phyloP scores from a whole-genome alignment of 2,797 vertebrate species.

The Rhinichthys osculus region DNA sequence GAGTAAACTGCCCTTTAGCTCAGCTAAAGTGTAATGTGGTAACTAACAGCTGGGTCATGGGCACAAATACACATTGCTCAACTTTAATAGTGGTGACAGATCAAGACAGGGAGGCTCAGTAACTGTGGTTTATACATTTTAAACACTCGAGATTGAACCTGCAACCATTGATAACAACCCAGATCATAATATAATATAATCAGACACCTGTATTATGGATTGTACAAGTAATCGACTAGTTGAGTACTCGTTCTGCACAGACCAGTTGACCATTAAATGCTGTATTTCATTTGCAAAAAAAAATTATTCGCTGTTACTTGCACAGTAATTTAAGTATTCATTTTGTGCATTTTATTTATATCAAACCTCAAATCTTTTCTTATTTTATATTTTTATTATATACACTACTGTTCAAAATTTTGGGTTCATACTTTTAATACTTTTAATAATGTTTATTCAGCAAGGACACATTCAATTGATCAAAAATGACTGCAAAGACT shows the following conservation, averaged over 20 bases:
- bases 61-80: slow-evolving; percentile 1
- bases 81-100: background rate
- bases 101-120: background rate
- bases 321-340: background rate
- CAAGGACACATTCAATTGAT: background rate
- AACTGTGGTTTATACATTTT: background rate
- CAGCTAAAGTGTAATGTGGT: background rate
- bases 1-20: slow-evolving; percentile 1
- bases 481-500: background rate
- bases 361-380: background rate
- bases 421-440: background rate
- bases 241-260: background rate
- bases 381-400: background rate
- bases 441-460: background rate
- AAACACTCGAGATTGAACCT: background rate
- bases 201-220: background rate
- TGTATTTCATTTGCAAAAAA: background rate
- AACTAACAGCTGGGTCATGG: slow-evolving; percentile 8
- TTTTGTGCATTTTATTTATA: background rate
- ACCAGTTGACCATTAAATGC: background rate
- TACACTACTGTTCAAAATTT: background rate
- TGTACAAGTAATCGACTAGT: background rate
- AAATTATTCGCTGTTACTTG: background rate
- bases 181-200: background rate
- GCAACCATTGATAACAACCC: background rate